Evolutionary conservation across 2,888 invertebrate genomes (phyloP).

Genomic region (Encarsia formosa): DNA sequence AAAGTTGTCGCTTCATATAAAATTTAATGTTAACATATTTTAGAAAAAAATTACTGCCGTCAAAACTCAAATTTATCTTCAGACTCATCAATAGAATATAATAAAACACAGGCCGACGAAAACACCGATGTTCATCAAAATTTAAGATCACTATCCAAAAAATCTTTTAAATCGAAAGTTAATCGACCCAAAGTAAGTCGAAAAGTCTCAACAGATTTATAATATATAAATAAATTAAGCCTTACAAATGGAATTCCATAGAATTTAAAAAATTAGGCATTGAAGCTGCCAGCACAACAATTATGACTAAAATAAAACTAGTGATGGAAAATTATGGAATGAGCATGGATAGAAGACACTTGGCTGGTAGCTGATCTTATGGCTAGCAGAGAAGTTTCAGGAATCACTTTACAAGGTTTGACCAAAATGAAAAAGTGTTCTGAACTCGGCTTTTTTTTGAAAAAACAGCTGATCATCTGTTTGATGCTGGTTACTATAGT

Average conservation of each 20-base stretch:
- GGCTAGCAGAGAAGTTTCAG: slow-evolving; percentile 95
- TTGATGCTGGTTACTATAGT: slow-evolving; percentile 98
- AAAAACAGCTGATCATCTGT: slow-evolving; percentile 97
- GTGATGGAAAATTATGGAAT: slow-evolving; percentile 99
- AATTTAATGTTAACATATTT: not conserved
- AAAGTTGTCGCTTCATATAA: not conserved
- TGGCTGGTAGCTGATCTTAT: slow-evolving; percentile 95
- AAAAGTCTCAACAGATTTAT: too few relatives aligned
- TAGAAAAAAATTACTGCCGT: slow-evolving; percentile 8
- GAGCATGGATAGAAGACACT: slow-evolving; percentile 94
- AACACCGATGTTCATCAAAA: too few relatives aligned
- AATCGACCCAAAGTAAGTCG: too few relatives aligned
- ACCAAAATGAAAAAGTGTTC: slow-evolving; percentile 97
- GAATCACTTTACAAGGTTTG: slow-evolving; percentile 94
- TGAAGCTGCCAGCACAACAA: slow-evolving; percentile 94
- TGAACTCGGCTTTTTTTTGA: slow-evolving; percentile 99
- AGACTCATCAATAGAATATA: not conserved
- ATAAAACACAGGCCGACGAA: not conserved
- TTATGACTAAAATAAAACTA: slow-evolving; percentile 91
- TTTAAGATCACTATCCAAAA: too few relatives aligned
- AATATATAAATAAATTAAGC: too few relatives aligned
- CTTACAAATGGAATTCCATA: too few relatives aligned
- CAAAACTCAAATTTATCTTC: not conserved
- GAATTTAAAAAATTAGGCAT: slow-evolving; percentile 86
- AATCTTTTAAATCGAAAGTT: too few relatives aligned